Percentiles rank a stretch among this genome's conserved stretches.
phyloP scores from a whole-genome alignment of 2,113 vertebrate species.

The Psilopsiagon aymara region DNA sequence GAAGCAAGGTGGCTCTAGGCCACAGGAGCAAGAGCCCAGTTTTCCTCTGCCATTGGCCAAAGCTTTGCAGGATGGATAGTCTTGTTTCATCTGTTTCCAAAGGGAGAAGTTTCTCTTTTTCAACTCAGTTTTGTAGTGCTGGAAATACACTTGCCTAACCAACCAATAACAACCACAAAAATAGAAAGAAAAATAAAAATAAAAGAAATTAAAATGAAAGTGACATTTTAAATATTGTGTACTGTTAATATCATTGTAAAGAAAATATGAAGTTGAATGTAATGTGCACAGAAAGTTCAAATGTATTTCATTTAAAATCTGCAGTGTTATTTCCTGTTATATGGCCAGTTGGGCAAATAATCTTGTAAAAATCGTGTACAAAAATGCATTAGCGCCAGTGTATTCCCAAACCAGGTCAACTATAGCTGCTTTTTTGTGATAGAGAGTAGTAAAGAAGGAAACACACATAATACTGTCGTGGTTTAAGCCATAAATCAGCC shows the following conservation, averaged over 20 bases:
- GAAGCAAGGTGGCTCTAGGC: not conserved
- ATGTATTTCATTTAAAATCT: not conserved
- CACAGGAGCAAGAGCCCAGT: accelerated
- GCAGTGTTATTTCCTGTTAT: not conserved
- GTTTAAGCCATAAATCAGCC: no score
- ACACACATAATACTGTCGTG: not conserved
- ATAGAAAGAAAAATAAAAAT: not conserved
- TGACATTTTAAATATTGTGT: not conserved
- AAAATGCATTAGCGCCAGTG: not conserved
- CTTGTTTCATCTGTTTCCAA: not conserved
- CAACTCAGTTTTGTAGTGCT: not conserved
- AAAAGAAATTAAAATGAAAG: not conserved
- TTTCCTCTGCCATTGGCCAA: not conserved
- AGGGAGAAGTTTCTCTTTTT: not conserved
- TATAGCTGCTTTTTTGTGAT: not conserved
- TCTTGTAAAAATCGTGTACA: not conserved
- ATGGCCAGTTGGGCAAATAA: not conserved
- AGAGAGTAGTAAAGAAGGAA: not conserved
- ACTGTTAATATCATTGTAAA: not conserved
- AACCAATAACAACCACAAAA: not conserved
- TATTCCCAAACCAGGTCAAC: not conserved
- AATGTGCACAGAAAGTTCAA: not conserved
- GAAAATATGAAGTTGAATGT: not conserved
- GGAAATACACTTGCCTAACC: not conserved
- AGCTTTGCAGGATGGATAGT: not conserved